Conservation (phyloP, 2,888 invertebrate species). For the Ganaspis brasiliensis region DNA sequence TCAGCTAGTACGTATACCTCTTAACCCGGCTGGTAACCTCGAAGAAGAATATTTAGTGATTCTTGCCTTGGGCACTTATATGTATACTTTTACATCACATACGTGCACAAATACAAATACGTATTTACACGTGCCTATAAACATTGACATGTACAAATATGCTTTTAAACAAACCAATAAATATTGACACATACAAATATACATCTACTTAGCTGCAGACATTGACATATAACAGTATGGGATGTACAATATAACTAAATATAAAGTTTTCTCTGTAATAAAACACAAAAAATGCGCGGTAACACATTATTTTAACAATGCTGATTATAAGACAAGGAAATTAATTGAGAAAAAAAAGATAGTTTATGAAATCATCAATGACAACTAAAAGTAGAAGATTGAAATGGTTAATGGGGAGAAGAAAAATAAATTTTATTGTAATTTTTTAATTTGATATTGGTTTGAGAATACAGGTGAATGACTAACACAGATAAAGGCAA, state of each 20-base stretch:
- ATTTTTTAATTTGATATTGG: too few species aligned
- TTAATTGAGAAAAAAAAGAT: too few species aligned
- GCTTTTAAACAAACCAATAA: conserved; percentile 33
- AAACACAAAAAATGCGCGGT: too few species aligned
- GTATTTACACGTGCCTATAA: conserved; percentile 27
- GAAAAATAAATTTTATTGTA: too few species aligned
- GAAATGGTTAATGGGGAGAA: too few species aligned
- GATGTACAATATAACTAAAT: too few species aligned
- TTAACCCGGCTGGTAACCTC: conserved; percentile 74
- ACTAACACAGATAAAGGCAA: conserved; percentile 42
- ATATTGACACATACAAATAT: conserved; percentile 37
- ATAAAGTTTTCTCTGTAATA: too few species aligned
- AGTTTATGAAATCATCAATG: too few species aligned
- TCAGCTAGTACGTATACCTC: conserved; percentile 64
- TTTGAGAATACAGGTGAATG: conserved; percentile 29
- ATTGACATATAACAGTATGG: not conserved
- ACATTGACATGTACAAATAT: not conserved
- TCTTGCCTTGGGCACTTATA: conserved; percentile 73
- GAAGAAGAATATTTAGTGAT: conserved; percentile 78
- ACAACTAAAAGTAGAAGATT: too few species aligned
- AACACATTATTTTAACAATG: too few species aligned
- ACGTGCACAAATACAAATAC: conserved; percentile 66
- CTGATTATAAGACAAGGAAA: too few species aligned
- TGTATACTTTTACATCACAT: conserved; percentile 49
- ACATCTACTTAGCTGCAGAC: not conserved